Evolutionary conservation across 2,113 vertebrate species (phyloP).

Genomic region (Rattus rattus): DNA sequence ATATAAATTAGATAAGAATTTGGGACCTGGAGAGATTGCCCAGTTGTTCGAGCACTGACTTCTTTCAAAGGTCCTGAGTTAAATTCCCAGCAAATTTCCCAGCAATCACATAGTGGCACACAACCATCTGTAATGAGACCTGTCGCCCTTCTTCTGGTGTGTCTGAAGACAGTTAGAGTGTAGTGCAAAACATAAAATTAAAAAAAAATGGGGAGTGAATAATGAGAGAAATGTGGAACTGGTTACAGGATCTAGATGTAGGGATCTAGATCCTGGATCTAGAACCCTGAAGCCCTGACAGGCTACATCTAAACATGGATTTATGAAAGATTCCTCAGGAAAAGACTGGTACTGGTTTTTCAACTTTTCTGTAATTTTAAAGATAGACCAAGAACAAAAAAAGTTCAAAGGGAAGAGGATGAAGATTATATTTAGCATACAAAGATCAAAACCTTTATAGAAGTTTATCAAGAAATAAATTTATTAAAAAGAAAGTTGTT

Average conservation of each 20-base stretch:
- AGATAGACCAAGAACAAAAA: not conserved
- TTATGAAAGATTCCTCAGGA: not conserved
- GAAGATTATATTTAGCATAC: slow-evolving; percentile 9
- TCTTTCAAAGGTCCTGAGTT: too few species aligned
- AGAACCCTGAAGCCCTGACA: not conserved
- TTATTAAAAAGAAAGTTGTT: slow-evolving; percentile 65
- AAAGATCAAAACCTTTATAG: slow-evolving; percentile 51
- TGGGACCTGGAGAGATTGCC: not conserved
- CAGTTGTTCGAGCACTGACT: too few species aligned
- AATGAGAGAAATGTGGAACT: not conserved
- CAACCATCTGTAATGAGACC: too few species aligned
- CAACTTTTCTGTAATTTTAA: slow-evolving; percentile 15
- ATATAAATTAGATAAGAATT: slow-evolving; percentile 7
- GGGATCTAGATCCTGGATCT: not conserved
- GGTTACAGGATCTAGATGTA: not conserved
- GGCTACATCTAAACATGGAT: not conserved
- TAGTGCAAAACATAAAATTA: too few species aligned
- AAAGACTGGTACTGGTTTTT: not conserved
- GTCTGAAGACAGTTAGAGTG: too few species aligned
- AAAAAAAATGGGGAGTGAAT: not conserved
- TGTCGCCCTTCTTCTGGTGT: too few species aligned
- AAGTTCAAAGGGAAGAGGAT: not conserved
- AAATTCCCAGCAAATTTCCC: too few species aligned
- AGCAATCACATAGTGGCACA: too few species aligned
- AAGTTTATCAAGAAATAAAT: slow-evolving; percentile 60